Percentiles rank a stretch among this genome's conserved stretches.
phyloP scores from a whole-genome alignment of 2,113 vertebrate species.

The Microcebus ravelobensis region DNA sequence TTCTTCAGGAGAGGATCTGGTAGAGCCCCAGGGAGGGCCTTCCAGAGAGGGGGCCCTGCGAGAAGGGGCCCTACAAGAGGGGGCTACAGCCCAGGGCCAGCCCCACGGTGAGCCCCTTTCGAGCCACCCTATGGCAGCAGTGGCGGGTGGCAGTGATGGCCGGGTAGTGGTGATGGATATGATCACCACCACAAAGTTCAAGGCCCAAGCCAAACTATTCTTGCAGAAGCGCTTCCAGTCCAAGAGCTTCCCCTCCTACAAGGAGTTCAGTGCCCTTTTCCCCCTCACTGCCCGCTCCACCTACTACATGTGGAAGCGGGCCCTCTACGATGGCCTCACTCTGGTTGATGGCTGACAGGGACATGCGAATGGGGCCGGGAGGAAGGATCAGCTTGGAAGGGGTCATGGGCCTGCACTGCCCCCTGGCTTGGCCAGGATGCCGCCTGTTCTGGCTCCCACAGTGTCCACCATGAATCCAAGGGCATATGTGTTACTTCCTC shows the following conservation, averaged over 20 bases:
- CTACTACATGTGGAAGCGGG: constrained; percentile 99
- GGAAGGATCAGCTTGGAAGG: not conserved
- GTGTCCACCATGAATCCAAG: not conserved
- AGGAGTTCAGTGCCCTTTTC: constrained; percentile 95
- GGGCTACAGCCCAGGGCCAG: not conserved
- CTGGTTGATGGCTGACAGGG: constrained; percentile 89
- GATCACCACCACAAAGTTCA: constrained; percentile 93
- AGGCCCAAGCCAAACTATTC: constrained; percentile 97
- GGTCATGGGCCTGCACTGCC: not conserved
- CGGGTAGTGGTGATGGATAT: constrained; percentile 92
- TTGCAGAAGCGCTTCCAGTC: constrained; percentile 96
- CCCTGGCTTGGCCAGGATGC: not conserved
- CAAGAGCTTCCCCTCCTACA: constrained; percentile 95
- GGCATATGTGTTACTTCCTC: not conserved
- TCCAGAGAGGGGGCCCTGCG: not conserved
- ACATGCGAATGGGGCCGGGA: not conserved
- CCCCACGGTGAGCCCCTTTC: constrained; percentile 67
- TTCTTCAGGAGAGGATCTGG: not conserved
- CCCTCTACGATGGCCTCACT: constrained; percentile 93
- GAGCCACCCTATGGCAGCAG: constrained; percentile 57
- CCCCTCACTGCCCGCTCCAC: constrained; percentile 95
- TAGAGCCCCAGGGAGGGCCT: not conserved
- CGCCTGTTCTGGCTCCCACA: not conserved
- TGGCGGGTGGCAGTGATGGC: constrained; percentile 77
- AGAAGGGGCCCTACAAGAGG: not conserved